Evolutionary conservation across 2,113 vertebrate genomes (phyloP).

Genomic region (Paramisgurnus dabryanus): DNA sequence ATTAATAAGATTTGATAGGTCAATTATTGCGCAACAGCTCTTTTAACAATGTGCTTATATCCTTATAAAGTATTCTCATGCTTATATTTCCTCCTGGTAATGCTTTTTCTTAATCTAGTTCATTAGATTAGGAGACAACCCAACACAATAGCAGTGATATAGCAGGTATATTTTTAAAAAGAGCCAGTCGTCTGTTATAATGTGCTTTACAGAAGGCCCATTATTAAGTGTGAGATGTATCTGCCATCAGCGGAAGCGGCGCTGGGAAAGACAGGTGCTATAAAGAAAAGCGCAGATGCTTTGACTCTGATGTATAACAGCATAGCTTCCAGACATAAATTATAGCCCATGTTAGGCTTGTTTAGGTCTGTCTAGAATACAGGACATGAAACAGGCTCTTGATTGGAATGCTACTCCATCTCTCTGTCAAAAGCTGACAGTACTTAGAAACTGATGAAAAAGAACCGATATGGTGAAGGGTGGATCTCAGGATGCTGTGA

Average conservation of each 20-base stretch:
- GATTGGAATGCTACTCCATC: slow-evolving; percentile 50
- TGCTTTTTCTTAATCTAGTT: neutral
- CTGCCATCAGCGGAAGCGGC: slow-evolving; percentile 66
- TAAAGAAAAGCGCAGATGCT: slow-evolving; percentile 70
- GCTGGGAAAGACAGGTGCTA: slow-evolving; percentile 68
- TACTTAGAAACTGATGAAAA: slow-evolving; percentile 15
- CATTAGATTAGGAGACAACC: neutral
- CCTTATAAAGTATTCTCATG: neutral
- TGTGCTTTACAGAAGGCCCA: slow-evolving; percentile 60
- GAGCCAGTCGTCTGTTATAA: slow-evolving; percentile 64
- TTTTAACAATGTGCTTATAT: neutral
- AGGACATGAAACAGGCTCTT: slow-evolving; percentile 60
- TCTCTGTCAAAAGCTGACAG: slow-evolving; percentile 58
- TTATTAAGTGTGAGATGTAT: slow-evolving; percentile 73
- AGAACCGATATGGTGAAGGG: neutral
- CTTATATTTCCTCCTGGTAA: neutral
- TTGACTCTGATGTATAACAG: slow-evolving; percentile 69
- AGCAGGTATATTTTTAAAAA: slow-evolving; percentile 61
- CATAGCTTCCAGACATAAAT: slow-evolving; percentile 66
- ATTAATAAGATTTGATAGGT: neutral
- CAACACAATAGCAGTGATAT: slow-evolving; percentile 22
- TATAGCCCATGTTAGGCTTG: slow-evolving; percentile 62
- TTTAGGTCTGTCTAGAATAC: slow-evolving; percentile 66
- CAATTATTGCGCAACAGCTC: neutral
- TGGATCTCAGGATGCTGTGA: slow-evolving; percentile 25